Conservation (phyloP, 2,113 vertebrate species). For the Zosterops pallidus region DNA sequence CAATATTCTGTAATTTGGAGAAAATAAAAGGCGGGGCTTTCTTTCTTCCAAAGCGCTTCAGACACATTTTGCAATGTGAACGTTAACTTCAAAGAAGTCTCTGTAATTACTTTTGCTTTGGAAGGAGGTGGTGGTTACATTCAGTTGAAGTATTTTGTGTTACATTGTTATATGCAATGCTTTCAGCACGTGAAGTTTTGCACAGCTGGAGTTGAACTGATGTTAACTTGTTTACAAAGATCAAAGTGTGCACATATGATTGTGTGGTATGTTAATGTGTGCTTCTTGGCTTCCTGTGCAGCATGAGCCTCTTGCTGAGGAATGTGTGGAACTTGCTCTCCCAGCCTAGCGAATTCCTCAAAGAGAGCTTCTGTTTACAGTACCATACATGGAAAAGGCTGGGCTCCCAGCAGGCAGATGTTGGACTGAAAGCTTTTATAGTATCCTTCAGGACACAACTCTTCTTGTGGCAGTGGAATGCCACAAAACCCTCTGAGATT, state of each 20-base stretch:
- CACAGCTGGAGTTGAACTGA: not conserved
- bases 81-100: not conserved
- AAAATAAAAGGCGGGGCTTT: not conserved
- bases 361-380: slow-evolving; percentile 60
- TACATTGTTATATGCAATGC: not conserved
- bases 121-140: not conserved
- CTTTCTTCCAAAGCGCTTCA: not conserved
- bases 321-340: slow-evolving; percentile 49
- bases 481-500: not conserved
- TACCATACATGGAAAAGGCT: slow-evolving; percentile 52
- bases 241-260: slow-evolving; percentile 18
- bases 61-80: not conserved
- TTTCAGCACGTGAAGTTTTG: not conserved
- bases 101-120: not conserved
- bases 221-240: slow-evolving; percentile 20
- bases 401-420: not conserved
- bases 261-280: not conserved
- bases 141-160: not conserved
- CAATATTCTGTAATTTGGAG: not conserved
- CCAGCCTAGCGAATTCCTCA: slow-evolving; percentile 37
- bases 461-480: not conserved
- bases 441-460: not conserved
- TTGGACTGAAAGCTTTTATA: not conserved
- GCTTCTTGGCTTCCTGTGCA: slow-evolving; percentile 43
- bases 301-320: slow-evolving; percentile 45